phyloP scores from a whole-genome alignment of 2,113 vertebrate species.

The Cephalophus harveyi region DNA sequence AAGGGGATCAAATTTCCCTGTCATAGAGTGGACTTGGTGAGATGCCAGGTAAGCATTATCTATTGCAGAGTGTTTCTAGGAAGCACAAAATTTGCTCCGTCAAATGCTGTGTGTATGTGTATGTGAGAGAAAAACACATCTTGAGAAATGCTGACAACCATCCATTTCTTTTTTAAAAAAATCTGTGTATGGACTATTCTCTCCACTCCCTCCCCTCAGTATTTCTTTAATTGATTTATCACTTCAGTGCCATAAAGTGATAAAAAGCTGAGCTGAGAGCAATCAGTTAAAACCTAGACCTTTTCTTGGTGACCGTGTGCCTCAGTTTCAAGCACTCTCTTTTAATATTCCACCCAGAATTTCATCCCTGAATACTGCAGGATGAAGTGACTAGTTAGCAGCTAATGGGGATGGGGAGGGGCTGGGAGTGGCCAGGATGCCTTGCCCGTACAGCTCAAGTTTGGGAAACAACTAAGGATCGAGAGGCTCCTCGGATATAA shows the following conservation, averaged over 20 bases:
- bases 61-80: background rate
- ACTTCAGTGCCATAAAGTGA: background rate
- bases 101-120: background rate
- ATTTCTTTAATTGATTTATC: background rate
- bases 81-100: background rate
- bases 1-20: background rate
- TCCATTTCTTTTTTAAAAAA: background rate
- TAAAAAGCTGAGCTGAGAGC: background rate
- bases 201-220: too few relatives aligned
- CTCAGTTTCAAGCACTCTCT: background rate
- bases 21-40: background rate
- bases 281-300: background rate
- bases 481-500: background rate
- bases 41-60: background rate
- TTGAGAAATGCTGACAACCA: background rate
- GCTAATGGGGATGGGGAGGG: too few relatives aligned
- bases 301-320: background rate
- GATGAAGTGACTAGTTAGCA: background rate
- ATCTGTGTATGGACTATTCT: background rate
- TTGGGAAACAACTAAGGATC: background rate
- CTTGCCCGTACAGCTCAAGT: background rate
- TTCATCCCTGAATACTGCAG: background rate
- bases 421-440: fast-evolving
- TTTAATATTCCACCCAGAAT: background rate
- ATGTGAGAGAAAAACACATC: background rate